A percentile compares a stretch with the other conserved stretches of the same genome.
Conservation (phyloP, 2,888 invertebrate species). For the Eilema sororculum region DNA sequence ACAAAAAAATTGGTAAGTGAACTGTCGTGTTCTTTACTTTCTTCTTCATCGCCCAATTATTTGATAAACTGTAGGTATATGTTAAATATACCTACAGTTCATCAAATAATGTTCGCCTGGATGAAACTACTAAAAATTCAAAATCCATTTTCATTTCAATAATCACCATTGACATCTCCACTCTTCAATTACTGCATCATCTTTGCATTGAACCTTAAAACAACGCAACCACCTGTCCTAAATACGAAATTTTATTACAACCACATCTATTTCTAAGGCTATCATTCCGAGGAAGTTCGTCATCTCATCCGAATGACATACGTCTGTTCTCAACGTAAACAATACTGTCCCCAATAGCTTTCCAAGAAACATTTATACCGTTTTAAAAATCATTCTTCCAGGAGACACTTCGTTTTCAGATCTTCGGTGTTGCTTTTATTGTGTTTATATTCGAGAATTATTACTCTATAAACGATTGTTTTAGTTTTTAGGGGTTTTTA, state of each 20-base stretch:
- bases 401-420: slow-evolving; percentile 73
- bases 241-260: slow-evolving; percentile 42
- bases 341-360: slow-evolving; percentile 77
- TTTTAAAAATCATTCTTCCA: slow-evolving; percentile 72
- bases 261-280: slow-evolving; percentile 64
- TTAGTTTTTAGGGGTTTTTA: background rate
- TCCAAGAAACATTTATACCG: slow-evolving; percentile 82
- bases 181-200: background rate
- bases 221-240: slow-evolving; percentile 44
- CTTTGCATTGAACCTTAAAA: slow-evolving; percentile 29
- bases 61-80: too few species aligned
- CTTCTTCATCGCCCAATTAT: too few species aligned
- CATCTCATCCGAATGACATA: slow-evolving; percentile 76
- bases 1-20: too few species aligned
- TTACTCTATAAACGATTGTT: slow-evolving; percentile 34
- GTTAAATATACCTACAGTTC: too few species aligned
- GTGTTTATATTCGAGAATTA: slow-evolving; percentile 58
- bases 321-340: slow-evolving; percentile 76
- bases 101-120: background rate
- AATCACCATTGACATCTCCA: background rate
- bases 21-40: too few species aligned
- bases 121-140: background rate
- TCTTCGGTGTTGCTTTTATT: slow-evolving; percentile 54
- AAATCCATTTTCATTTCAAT: background rate
- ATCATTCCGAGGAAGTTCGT: slow-evolving; percentile 62